Evolutionary conservation across 2,888 invertebrate species (phyloP).

Genomic region (Drosophila villosipedis): DNA sequence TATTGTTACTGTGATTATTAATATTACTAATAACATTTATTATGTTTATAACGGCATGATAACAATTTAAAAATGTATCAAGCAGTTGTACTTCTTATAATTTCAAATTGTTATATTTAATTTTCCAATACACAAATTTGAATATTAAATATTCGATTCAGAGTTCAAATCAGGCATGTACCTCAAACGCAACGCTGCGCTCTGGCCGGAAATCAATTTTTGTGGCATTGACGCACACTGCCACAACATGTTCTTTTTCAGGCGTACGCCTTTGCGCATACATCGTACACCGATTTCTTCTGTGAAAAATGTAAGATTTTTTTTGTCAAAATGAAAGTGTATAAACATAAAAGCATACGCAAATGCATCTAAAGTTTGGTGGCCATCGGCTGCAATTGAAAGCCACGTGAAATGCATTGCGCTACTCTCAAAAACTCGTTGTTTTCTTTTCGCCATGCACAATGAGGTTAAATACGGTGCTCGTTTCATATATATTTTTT

Average conservation of each 20-base stretch:
- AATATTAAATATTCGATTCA: slow-evolving; percentile 28
- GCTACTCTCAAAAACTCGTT: slow-evolving; percentile 14
- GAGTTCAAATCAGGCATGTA: slow-evolving; percentile 46
- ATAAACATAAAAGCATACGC: slow-evolving; percentile 23
- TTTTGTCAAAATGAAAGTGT: slow-evolving; percentile 56
- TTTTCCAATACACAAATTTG: background rate
- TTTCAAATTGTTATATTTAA: background rate
- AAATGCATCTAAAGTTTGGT: slow-evolving; percentile 24
- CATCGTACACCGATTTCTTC: slow-evolving; percentile 82
- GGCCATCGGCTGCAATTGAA: slow-evolving; percentile 17
- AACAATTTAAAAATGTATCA: background rate
- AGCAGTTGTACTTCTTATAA: background rate
- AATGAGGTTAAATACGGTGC: slow-evolving; percentile 72
- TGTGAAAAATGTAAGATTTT: slow-evolving; percentile 83
- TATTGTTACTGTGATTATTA: background rate
- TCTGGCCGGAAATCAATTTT: slow-evolving; percentile 54
- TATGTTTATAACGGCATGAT: background rate
- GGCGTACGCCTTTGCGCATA: slow-evolving; percentile 85
- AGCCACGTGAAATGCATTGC: slow-evolving; percentile 43
- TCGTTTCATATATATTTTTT: slow-evolving; percentile 17
- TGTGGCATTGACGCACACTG: slow-evolving; percentile 69
- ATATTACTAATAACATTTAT: background rate
- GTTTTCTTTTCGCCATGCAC: slow-evolving; percentile 28
- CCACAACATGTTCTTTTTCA: slow-evolving; percentile 84
- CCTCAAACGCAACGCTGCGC: slow-evolving; percentile 51